A percentile compares a stretch with the other conserved stretches of the same genome.
Evolutionary conservation across 2,888 invertebrate genomes (phyloP).

Genomic region (Pseudolycoriella hygida): DNA sequence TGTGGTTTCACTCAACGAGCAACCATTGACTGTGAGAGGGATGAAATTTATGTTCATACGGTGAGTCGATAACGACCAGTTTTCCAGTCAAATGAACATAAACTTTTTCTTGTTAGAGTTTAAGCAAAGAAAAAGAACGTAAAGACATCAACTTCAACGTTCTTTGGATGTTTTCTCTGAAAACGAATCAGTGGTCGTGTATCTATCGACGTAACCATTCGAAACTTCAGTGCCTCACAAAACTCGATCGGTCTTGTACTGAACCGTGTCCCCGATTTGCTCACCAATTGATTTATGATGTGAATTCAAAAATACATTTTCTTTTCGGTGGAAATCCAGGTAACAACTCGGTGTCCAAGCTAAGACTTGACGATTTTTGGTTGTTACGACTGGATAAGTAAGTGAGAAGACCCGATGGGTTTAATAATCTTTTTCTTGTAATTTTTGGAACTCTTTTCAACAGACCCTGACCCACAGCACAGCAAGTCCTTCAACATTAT

Average conservation of each 20-base stretch:
- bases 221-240: conserved; percentile 39
- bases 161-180: conserved; percentile 73
- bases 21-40: conserved; percentile 66
- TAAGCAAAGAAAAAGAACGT: conserved; percentile 74
- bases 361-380: conserved; percentile 84
- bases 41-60: conserved; percentile 75
- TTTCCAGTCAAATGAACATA: conserved; percentile 1
- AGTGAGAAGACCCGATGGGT: too few relatives aligned
- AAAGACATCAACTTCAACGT: conserved; percentile 64
- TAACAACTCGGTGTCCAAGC: too few relatives aligned
- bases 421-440: not conserved
- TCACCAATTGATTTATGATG: conserved; percentile 75
- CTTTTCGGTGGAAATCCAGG: conserved; percentile 84
- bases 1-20: conserved; percentile 76
- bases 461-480: conserved; percentile 41
- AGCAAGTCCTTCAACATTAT: conserved; percentile 42
- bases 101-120: conserved; percentile 38
- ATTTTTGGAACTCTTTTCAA: conserved; percentile 1
- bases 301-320: conserved; percentile 48
- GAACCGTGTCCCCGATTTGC: conserved; percentile 69
- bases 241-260: conserved; percentile 29
- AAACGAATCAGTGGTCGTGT: conserved; percentile 61
- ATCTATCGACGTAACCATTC: conserved; percentile 59
- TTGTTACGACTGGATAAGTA: conserved; percentile 36
- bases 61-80: conserved; percentile 30